phyloP scores from a whole-genome alignment of 2,888 invertebrate genomes.

The Hypselothyrea guttata region DNA sequence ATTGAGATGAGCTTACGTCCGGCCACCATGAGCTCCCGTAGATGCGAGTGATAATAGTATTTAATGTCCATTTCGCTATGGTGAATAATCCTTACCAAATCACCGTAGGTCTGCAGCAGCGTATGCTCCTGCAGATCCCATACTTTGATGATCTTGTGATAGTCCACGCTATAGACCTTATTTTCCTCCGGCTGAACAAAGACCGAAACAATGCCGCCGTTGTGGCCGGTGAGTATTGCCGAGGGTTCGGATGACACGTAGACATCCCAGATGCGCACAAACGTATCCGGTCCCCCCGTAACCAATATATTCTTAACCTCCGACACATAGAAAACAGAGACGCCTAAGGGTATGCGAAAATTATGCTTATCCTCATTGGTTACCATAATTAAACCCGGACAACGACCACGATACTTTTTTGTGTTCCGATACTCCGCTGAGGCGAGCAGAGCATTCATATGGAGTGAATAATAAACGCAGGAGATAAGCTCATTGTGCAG shows the following conservation, averaged over 20 bases:
- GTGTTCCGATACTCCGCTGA: constrained; percentile 85
- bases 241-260: constrained; percentile 88
- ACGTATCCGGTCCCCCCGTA: constrained; percentile 90
- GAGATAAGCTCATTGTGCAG: constrained; percentile 88
- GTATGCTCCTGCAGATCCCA: constrained; percentile 88
- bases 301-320: constrained; percentile 85
- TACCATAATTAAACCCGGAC: constrained; percentile 74
- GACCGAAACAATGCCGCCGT: constrained; percentile 86
- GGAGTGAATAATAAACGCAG: constrained; percentile 87
- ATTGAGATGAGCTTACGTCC: constrained; percentile 86
- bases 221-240: constrained; percentile 87
- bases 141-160: constrained; percentile 88
- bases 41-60: constrained; percentile 86
- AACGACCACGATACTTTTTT: constrained; percentile 78
- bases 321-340: constrained; percentile 85
- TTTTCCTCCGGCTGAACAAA: constrained; percentile 87
- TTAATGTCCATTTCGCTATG: constrained; percentile 85
- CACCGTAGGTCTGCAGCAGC: constrained; percentile 87
- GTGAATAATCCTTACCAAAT: constrained; percentile 85
- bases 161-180: constrained; percentile 88
- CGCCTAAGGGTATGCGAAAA: constrained; percentile 83
- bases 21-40: constrained; percentile 87
- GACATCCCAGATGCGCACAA: constrained; percentile 90
- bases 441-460: constrained; percentile 87
- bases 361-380: constrained; percentile 68